These are phyloP conservation scores for Stegophylla sp. DNA, from an alignment of 2,888 invertebrate genomes.

Conservation along the genomic window DNA sequence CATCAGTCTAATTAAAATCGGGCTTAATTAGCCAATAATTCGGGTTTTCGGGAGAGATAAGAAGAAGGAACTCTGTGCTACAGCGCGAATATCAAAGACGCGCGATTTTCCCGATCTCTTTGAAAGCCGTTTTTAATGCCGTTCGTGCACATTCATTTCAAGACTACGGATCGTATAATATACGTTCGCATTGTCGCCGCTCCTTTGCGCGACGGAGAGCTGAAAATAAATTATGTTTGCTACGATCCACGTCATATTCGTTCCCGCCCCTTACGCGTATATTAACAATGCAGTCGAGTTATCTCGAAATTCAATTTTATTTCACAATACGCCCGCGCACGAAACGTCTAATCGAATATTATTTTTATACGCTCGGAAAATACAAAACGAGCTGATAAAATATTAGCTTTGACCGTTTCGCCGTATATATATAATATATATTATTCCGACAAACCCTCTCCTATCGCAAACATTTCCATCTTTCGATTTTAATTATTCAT, in stretches of 20 bases:
- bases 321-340: neutral
- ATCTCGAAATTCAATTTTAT: constrained; percentile 22
- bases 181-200: neutral
- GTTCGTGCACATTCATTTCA: neutral
- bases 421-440: no score
- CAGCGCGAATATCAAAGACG: constrained; percentile 34
- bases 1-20: constrained; percentile 55
- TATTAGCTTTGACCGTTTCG: constrained; percentile 18
- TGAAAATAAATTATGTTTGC: constrained; percentile 18
- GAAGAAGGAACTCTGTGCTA: neutral
- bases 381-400: constrained; percentile 19
- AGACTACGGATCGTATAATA: neutral
- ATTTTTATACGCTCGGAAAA: neutral
- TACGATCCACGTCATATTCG: constrained; percentile 36
- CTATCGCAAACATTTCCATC: constrained; percentile 24
- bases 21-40: constrained; percentile 54
- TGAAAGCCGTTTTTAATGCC: neutral
- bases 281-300: neutral
- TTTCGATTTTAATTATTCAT: constrained; percentile 32
- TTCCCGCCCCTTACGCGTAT: neutral
- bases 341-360: constrained; percentile 19
- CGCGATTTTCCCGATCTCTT: constrained; percentile 37
- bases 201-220: neutral
- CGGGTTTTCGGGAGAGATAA: constrained; percentile 44
- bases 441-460: neutral